Percentiles rank a stretch among this genome's conserved stretches.
Conservation (phyloP, 2,888 invertebrate species). For the Acleris sparsana region DNA sequence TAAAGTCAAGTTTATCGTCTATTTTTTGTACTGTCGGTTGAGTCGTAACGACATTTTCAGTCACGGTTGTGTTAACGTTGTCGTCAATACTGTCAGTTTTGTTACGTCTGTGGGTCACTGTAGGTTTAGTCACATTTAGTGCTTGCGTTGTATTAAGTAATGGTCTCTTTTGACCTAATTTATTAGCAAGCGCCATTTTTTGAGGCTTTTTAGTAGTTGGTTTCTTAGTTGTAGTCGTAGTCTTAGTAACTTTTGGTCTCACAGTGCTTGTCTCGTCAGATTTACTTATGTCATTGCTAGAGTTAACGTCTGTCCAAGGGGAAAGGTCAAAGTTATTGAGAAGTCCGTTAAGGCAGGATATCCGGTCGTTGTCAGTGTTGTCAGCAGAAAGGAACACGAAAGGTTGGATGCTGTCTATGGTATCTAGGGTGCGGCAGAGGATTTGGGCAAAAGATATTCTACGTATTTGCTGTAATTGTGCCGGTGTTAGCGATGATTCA, state of each 20-base stretch:
- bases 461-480: slow-evolving; percentile 89
- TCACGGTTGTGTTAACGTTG: slow-evolving; percentile 44
- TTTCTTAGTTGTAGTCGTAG: slow-evolving; percentile 48
- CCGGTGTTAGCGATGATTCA: slow-evolving; percentile 89
- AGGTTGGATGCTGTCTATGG: slow-evolving; percentile 87
- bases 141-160: slow-evolving; percentile 46
- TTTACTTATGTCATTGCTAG: slow-evolving; percentile 68
- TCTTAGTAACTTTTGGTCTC: slow-evolving; percentile 40
- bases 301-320: slow-evolving; percentile 84
- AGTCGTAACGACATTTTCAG: slow-evolving; percentile 46
- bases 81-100: slow-evolving; percentile 42
- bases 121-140: slow-evolving; percentile 47
- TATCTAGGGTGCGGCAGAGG: slow-evolving; percentile 86
- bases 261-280: slow-evolving; percentile 50
- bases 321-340: slow-evolving; percentile 84
- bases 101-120: slow-evolving; percentile 50
- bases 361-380: slow-evolving; percentile 82
- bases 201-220: slow-evolving; percentile 53
- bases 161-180: slow-evolving; percentile 50
- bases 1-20: slow-evolving; percentile 85
- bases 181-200: slow-evolving; percentile 42
- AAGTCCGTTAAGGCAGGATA: slow-evolving; percentile 81
- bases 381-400: slow-evolving; percentile 87
- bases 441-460: slow-evolving; percentile 88
- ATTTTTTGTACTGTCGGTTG: slow-evolving; percentile 61